Percentiles rank a stretch among this genome's conserved stretches.
Conservation (phyloP, 2,113 vertebrate genomes). For the Thunnus maccoyii region DNA sequence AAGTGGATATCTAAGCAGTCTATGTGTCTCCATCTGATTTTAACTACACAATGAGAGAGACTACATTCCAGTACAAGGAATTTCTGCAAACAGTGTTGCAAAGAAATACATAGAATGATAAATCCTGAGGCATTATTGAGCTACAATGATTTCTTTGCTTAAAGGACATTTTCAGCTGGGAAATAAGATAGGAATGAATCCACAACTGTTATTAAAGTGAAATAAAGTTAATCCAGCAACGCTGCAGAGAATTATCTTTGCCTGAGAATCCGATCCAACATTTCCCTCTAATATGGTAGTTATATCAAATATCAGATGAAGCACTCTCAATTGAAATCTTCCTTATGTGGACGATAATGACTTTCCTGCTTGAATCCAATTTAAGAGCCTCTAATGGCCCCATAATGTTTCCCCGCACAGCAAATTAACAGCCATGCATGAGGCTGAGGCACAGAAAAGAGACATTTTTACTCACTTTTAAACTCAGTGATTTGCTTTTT, state of each 20-base stretch:
- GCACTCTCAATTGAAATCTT: slow-evolving; percentile 77
- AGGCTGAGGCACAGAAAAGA: slow-evolving; percentile 59
- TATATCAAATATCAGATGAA: slow-evolving; percentile 77
- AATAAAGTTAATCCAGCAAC: slow-evolving; percentile 59
- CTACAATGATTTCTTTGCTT: slow-evolving; percentile 38
- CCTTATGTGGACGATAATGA: slow-evolving; percentile 77
- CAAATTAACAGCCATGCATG: slow-evolving; percentile 72
- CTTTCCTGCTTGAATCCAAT: slow-evolving; percentile 81
- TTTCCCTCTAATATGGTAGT: slow-evolving; percentile 70
- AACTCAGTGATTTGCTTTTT: slow-evolving; percentile 63
- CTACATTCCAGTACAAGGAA: not conserved
- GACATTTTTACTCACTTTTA: slow-evolving; percentile 71
- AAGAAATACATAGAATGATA: slow-evolving; percentile 18
- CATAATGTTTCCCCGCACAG: slow-evolving; percentile 73
- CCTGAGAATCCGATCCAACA: slow-evolving; percentile 64
- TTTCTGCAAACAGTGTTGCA: not conserved
- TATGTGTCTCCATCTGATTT: not conserved
- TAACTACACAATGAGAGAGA: not conserved
- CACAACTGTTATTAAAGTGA: slow-evolving; percentile 63
- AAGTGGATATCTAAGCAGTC: not conserved
- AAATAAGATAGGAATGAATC: slow-evolving; percentile 68
- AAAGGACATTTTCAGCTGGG: slow-evolving; percentile 64
- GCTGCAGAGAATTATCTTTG: slow-evolving; percentile 68
- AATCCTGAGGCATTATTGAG: slow-evolving; percentile 28
- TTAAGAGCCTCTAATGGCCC: slow-evolving; percentile 78